Evolutionary conservation across 2,797 vertebrate genomes (phyloP).

Genomic region (Arrhamphus sclerolepis): DNA sequence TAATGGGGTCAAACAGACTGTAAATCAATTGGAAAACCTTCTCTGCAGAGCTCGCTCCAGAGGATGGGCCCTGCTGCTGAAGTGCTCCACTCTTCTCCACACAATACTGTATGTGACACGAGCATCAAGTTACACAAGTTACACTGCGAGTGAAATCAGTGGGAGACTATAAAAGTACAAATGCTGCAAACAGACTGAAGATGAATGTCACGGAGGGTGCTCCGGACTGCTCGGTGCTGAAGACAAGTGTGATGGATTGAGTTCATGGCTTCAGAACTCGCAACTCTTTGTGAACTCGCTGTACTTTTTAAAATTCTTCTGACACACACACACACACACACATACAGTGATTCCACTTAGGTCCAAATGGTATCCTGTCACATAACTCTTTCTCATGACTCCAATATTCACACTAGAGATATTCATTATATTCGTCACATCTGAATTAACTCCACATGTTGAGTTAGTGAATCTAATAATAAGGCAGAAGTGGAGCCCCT

Average conservation of each 20-base stretch:
- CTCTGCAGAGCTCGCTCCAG: slow-evolving; percentile 46
- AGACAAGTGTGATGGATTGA: slow-evolving; percentile 55
- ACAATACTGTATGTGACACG: background rate
- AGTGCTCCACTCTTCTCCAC: slow-evolving; percentile 25
- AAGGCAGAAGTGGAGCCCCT: no score
- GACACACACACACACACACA: background rate
- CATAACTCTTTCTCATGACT: no score
- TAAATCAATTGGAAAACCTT: slow-evolving; percentile 69
- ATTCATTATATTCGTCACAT: no score
- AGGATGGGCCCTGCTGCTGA: slow-evolving; percentile 40
- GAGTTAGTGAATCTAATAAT: no score
- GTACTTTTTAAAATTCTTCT: slow-evolving; percentile 1
- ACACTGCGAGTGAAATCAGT: slow-evolving; percentile 28
- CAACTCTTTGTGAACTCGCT: slow-evolving; percentile 33
- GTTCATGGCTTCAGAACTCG: slow-evolving; percentile 51
- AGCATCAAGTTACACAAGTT: slow-evolving; percentile 27
- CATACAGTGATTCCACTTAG: background rate
- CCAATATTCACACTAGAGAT: no score
- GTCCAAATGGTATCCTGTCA: background rate
- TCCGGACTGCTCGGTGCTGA: slow-evolving; percentile 16
- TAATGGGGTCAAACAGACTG: slow-evolving; percentile 77
- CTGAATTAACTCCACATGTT: no score
- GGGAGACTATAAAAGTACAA: slow-evolving; percentile 30
- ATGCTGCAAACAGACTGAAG: slow-evolving; percentile 43
- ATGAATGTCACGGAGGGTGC: slow-evolving; percentile 32